phyloP scores from a whole-genome alignment of 2,797 vertebrate species.

The Gymnopithys bicolor region DNA sequence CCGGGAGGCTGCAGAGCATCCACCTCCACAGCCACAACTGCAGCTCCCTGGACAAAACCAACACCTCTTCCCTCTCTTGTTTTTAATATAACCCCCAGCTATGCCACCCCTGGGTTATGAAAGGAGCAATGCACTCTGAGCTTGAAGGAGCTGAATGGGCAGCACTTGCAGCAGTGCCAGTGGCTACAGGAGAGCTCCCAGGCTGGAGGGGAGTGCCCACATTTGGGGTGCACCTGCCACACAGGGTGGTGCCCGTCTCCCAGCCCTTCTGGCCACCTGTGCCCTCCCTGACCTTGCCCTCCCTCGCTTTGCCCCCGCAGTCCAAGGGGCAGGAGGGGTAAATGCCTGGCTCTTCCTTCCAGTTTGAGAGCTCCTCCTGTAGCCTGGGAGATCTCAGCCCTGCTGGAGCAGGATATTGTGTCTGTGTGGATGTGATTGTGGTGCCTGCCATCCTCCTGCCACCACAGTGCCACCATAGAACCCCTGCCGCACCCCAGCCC shows the following conservation, averaged over 20 bases:
- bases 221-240: not conserved
- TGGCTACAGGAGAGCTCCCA: not conserved
- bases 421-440: not conserved
- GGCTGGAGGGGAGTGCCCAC: not conserved
- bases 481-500: not conserved
- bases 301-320: not conserved
- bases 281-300: not conserved
- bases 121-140: not conserved
- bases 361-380: rapidly evolving
- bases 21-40: not conserved
- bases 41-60: not conserved
- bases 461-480: not conserved
- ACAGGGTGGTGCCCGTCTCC: rapidly evolving
- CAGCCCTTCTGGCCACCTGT: rapidly evolving
- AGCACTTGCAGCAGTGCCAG: not conserved
- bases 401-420: rapidly evolving
- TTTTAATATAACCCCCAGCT: not conserved
- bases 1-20: not conserved
- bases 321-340: not conserved
- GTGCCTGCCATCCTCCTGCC: not conserved
- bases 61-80: not conserved
- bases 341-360: not conserved
- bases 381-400: not conserved
- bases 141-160: not conserved
- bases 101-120: not conserved